Conservation (phyloP, 2,797 vertebrate genomes). For the Helicolenus hilgendorfi region DNA sequence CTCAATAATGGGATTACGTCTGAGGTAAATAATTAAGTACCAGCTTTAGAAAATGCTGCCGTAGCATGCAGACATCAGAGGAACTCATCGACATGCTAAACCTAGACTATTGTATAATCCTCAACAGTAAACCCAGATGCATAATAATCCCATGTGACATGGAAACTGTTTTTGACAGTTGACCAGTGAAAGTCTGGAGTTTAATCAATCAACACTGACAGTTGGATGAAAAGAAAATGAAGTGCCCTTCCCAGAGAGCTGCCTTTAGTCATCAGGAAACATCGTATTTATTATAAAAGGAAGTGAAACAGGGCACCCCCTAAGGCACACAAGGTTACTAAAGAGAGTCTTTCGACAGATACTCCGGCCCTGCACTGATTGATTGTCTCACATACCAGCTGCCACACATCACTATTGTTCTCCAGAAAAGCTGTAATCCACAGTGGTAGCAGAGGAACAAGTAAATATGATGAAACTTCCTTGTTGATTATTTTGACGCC, state of each 20-base stretch:
- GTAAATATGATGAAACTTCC: not conserved
- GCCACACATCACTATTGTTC: not conserved
- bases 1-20: not conserved
- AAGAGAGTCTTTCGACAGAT: conserved; percentile 5
- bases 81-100: conserved; percentile 12
- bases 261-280: conserved; percentile 18
- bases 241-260: not conserved
- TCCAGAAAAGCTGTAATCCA: not conserved
- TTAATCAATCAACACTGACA: not conserved
- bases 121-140: not conserved
- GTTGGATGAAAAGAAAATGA: not conserved
- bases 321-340: not conserved
- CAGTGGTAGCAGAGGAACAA: not conserved
- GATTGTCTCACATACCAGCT: conserved; percentile 24
- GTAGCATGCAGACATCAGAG: not conserved
- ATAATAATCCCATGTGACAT: not conserved
- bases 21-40: conserved; percentile 10
- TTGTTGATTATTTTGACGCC: not conserved
- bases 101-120: not conserved
- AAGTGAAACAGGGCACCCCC: not conserved
- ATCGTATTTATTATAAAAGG: not conserved
- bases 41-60: not conserved
- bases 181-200: not conserved
- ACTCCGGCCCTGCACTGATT: not conserved
- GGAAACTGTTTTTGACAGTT: not conserved